A percentile compares a stretch with the other conserved stretches of the same genome.
Conservation (phyloP, 2,888 invertebrate genomes). For the Dexiosoma caninum region DNA sequence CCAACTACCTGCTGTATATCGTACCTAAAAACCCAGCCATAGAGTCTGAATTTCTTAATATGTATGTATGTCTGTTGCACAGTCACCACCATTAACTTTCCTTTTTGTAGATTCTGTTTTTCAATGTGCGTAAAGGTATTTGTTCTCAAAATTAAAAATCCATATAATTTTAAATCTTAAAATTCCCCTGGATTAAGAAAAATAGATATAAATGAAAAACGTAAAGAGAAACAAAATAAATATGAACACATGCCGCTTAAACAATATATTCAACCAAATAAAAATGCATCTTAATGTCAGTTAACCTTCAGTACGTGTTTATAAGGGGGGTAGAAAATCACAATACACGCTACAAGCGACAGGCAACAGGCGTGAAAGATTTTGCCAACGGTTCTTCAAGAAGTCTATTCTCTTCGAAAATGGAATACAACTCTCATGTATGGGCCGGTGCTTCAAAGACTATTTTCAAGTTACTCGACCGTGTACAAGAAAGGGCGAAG, state of each 20-base stretch:
- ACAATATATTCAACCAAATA: background rate
- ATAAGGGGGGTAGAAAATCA: background rate
- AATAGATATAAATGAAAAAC: background rate
- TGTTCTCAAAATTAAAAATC: background rate
- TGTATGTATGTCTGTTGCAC: background rate
- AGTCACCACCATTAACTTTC: background rate
- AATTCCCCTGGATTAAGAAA: slow-evolving; percentile 34
- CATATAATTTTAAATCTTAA: slow-evolving; percentile 9
- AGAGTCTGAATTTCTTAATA: background rate
- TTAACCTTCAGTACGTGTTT: slow-evolving; percentile 27
- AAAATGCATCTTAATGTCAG: slow-evolving; percentile 5
- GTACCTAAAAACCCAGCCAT: background rate
- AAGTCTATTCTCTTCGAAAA: no score
- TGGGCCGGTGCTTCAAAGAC: no score
- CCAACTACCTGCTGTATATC: slow-evolving; percentile 6
- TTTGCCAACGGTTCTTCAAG: no score
- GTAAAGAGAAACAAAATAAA: background rate
- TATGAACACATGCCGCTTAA: slow-evolving; percentile 24
- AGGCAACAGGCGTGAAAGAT: background rate
- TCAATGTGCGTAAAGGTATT: slow-evolving; percentile 24
- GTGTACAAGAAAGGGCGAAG: no score
- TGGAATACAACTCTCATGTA: no score
- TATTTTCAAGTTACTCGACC: no score
- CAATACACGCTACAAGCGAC: background rate
- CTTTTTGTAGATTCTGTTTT: background rate